phyloP scores from a whole-genome alignment of 2,113 vertebrate genomes.

The Leiothrix lutea region DNA sequence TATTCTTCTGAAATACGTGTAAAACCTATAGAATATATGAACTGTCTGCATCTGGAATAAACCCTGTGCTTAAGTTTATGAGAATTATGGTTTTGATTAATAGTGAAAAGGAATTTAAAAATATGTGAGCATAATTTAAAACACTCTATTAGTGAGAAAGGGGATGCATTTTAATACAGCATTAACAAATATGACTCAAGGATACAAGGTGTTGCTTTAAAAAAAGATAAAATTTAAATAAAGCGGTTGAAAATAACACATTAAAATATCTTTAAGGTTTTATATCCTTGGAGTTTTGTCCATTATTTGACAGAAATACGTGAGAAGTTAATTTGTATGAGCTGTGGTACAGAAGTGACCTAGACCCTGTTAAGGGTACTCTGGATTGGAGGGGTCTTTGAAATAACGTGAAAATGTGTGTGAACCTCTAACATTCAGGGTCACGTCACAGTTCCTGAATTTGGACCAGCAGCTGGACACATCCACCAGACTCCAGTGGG shows the following conservation, averaged over 20 bases:
- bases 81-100: constrained; percentile 25
- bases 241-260: neutral
- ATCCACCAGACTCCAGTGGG: neutral
- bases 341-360: neutral
- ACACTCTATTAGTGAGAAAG: neutral
- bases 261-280: constrained; percentile 7
- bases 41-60: constrained; percentile 45
- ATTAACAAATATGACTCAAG: constrained; percentile 50
- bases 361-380: neutral
- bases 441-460: neutral
- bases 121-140: constrained; percentile 47
- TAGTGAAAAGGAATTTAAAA: constrained; percentile 57
- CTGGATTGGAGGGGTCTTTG: neutral
- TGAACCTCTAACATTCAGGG: neutral
- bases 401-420: neutral
- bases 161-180: constrained; percentile 55
- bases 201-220: constrained; percentile 24
- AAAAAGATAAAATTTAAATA: constrained; percentile 52
- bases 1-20: neutral
- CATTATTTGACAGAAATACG: neutral
- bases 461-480: neutral
- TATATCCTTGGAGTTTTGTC: constrained; percentile 11
- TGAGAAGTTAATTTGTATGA: neutral
- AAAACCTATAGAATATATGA: neutral
- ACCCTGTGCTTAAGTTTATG: constrained; percentile 1